Percentiles rank a stretch among this genome's conserved stretches.
phyloP scores from a whole-genome alignment of 2,113 vertebrate genomes.

The Heloderma charlesbogerti region DNA sequence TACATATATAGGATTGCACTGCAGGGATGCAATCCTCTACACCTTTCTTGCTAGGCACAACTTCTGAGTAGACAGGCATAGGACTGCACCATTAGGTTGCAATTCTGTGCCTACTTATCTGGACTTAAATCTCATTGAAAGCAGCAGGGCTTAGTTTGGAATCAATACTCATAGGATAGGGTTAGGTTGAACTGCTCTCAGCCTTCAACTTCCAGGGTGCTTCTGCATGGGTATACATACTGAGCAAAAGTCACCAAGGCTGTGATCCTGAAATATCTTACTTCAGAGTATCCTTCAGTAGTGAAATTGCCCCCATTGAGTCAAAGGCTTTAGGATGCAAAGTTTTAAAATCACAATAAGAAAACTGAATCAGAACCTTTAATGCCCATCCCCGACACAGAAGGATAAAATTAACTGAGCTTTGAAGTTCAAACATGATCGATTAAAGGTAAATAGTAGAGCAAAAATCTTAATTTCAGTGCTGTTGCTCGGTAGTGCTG shows the following conservation, averaged over 20 bases:
- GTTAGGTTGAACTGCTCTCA: not conserved
- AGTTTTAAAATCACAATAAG: not conserved
- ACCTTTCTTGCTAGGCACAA: too few species aligned
- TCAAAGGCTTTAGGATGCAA: not conserved
- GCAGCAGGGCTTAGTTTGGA: not conserved
- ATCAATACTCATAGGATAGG: too few species aligned
- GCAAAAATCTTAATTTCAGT: not conserved
- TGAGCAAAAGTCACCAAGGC: not conserved
- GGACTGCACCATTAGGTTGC: too few species aligned
- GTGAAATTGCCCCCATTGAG: not conserved
- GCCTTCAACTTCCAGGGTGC: not conserved
- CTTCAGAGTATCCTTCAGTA: not conserved
- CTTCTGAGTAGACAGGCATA: not conserved
- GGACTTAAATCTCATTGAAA: not conserved
- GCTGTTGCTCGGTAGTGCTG: too few species aligned
- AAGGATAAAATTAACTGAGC: conserved; percentile 51
- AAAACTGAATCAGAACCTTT: conserved; percentile 55
- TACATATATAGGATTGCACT: not conserved
- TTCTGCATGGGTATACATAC: not conserved
- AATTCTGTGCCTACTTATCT: too few species aligned
- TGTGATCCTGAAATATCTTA: not conserved
- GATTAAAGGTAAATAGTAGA: conserved; percentile 31
- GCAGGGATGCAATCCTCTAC: not conserved
- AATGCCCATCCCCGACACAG: conserved; percentile 13
- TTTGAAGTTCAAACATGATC: conserved; percentile 47